Evolutionary conservation across 2,888 invertebrate genomes (phyloP), one percentile per base, ranked within the genome.

Genomic region (Notodonta ziczac): DNA sequence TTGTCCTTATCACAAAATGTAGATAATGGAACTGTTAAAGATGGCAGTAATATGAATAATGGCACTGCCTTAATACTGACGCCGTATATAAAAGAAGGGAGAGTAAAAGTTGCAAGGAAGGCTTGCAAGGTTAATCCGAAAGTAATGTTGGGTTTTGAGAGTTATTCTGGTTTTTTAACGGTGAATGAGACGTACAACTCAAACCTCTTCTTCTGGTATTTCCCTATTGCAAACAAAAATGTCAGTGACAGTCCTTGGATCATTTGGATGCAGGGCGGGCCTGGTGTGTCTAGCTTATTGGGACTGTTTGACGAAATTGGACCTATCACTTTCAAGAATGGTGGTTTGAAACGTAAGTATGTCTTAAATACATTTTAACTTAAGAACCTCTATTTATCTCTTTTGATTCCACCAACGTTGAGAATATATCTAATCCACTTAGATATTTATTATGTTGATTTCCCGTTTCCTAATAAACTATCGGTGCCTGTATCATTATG

Each of bases 241-340:
- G 82, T 87, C 16, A 83, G 82, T 42, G 83, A 86, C 42, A 90
- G 83, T 32, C 98, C 98, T 0, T 92, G 98, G 78, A 94, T 97
- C 12, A 95, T 98, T 66, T 98, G 98, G 98, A 90, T 98, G n/a
- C 96, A 98, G 94, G 98, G 98, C 8, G 98, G 98, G 0, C 98
- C 98, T 0, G 98, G 95, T 0, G 96, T 95, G 0, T 96, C 97
- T 0, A 96, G 97, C 58, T 58, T 92, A 75, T 82, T 80, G 0
- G 93, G 91, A 0, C 74, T 93, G 6, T 92, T 93, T 57, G 87
- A 91, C 40, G 91, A 93, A 73, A 81, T 92, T 14, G 93, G 93
- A 7, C 93, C 93, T 0, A 85, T 92, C 59, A 80, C 70, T 64
- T 68, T 61, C 48, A 13, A 57, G 7, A 69, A 73, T 40, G 76